phyloP scores from a whole-genome alignment of 23 tunicate genomes.

The Pegea sp. region DNA sequence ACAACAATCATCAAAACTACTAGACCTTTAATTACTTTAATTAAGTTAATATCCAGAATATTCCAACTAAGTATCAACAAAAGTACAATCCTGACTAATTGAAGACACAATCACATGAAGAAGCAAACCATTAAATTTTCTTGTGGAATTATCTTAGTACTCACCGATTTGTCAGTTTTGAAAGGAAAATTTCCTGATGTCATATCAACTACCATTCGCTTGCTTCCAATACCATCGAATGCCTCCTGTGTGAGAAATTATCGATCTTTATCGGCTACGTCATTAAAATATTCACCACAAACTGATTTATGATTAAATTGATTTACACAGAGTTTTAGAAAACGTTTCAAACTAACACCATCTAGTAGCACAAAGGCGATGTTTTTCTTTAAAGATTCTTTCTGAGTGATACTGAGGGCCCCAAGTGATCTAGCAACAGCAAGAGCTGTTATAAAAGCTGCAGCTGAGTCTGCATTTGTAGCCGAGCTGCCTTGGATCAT shows the following conservation, averaged over 20 bases:
- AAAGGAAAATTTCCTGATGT: conserved; percentile 25
- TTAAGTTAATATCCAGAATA: too few species aligned
- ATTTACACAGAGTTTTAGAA: background rate
- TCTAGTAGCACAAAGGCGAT: conserved; percentile 51
- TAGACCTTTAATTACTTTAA: too few species aligned
- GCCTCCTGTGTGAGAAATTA: conserved; percentile 23
- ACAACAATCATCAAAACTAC: too few species aligned
- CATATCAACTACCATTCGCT: conserved; percentile 73
- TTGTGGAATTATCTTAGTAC: too few species aligned
- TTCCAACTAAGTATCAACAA: too few species aligned
- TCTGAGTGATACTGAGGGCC: conserved; percentile 5
- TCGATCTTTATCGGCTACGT: background rate
- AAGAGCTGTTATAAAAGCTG: conserved; percentile 51
- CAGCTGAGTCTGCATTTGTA: conserved; percentile 35
- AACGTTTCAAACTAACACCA: conserved; percentile 14
- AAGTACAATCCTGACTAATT: too few species aligned
- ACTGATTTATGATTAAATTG: too few species aligned
- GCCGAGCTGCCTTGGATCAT: conserved; percentile 8
- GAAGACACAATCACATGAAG: too few species aligned
- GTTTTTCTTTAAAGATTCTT: conserved; percentile 13
- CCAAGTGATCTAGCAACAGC: conserved; percentile 65
- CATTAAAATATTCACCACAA: too few species aligned
- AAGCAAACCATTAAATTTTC: too few species aligned
- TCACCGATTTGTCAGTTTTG: too few species aligned
- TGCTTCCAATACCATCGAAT: conserved; percentile 62